Percentiles rank a stretch among this genome's conserved stretches.
These are phyloP conservation scores for Lochmaea crataegi DNA, from an alignment of 2,888 invertebrate species.

Conservation along the genomic window DNA sequence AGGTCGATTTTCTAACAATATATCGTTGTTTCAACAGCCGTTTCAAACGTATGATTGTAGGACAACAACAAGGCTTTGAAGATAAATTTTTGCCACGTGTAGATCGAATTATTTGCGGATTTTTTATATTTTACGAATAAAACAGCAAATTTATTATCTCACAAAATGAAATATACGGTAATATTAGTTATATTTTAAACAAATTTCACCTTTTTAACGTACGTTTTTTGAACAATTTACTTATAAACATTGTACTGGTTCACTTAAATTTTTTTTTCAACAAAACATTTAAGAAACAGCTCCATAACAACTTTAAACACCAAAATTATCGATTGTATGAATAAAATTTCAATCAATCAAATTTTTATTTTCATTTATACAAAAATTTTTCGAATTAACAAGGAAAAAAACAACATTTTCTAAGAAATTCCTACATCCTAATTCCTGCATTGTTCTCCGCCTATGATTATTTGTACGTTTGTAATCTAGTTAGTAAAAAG, in stretches of 20 bases:
- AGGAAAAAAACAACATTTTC: background rate
- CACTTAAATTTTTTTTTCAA: no score
- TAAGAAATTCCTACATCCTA: background rate
- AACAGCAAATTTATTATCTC: no score
- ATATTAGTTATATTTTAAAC: no score
- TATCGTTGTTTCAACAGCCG: slow-evolving; percentile 17
- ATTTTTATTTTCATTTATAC: background rate
- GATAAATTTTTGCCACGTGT: slow-evolving; percentile 10
- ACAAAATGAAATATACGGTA: no score
- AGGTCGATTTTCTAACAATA: slow-evolving; percentile 21
- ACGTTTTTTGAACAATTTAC: no score
- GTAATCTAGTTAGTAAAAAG: background rate
- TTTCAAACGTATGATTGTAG: slow-evolving; percentile 5
- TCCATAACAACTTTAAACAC: no score
- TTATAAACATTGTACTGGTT: no score
- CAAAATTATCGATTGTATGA: no score
- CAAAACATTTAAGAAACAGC: no score
- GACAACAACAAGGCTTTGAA: background rate
- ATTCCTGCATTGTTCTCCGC: background rate
- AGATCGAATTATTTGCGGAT: background rate
- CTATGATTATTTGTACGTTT: background rate
- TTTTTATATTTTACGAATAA: background rate
- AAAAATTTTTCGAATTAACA: background rate
- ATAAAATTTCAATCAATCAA: background rate
- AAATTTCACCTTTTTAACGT: no score